Percentiles rank a stretch among this genome's conserved stretches.
Conservation (phyloP, 2,888 invertebrate species). For the Spialia ferax region DNA sequence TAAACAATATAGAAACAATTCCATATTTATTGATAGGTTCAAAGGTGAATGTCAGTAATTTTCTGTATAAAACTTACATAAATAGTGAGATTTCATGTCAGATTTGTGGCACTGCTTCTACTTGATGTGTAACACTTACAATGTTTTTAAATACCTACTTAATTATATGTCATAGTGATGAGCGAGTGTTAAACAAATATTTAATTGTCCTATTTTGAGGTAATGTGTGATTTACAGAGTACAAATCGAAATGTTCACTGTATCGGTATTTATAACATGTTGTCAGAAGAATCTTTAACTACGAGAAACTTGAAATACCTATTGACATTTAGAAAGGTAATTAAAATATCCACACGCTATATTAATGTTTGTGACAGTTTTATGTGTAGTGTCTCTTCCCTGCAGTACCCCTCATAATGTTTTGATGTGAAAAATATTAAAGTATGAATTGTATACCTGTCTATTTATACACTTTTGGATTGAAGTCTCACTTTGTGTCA, state of each 20-base stretch:
- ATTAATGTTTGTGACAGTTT: background rate
- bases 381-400: background rate
- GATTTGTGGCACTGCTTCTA: background rate
- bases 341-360: background rate
- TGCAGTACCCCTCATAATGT: background rate
- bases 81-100: background rate
- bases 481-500: background rate
- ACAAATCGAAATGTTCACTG: background rate
- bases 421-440: background rate
- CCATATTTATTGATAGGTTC: background rate
- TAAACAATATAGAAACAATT: background rate
- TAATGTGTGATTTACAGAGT: background rate
- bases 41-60: background rate
- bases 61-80: background rate
- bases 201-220: background rate
- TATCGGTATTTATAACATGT: background rate
- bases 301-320: background rate
- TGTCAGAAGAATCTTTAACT: background rate
- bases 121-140: background rate
- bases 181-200: background rate
- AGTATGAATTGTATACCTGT: background rate
- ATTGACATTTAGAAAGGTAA: background rate
- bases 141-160: background rate
- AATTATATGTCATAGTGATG: background rate
- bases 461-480: conserved; percentile 1